Conservation (phyloP, 2,113 vertebrate genomes). For the zebrafish (Danio rerio) region DNA sequence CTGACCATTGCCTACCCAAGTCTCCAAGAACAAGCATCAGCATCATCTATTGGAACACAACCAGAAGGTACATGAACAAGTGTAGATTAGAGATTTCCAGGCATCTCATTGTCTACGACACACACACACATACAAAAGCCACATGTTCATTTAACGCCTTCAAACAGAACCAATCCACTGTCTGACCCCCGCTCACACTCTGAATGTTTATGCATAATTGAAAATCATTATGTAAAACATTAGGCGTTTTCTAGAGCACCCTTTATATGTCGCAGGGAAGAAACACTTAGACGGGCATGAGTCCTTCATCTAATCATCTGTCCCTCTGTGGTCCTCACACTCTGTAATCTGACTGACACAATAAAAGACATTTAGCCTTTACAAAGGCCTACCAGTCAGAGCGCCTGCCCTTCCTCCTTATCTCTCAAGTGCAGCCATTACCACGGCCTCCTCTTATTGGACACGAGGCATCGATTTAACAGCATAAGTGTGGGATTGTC, state of each 20-base stretch:
- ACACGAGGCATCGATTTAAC: constrained; percentile 85
- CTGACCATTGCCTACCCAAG: background rate
- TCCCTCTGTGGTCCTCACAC: constrained; percentile 18
- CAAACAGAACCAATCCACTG: constrained; percentile 21
- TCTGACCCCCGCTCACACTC: constrained; percentile 19
- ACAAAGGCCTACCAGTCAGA: constrained; percentile 30
- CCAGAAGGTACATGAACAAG: background rate
- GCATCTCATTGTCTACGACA: background rate
- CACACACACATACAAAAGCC: background rate
- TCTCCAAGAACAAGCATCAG: background rate
- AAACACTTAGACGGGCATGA: constrained; percentile 23
- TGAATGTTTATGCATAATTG: constrained; percentile 39
- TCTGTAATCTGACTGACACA: constrained; percentile 34
- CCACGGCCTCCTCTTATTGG: constrained; percentile 57
- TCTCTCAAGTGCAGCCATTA: constrained; percentile 28
- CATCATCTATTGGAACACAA: background rate
- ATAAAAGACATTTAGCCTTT: constrained; percentile 18
- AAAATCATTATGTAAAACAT: constrained; percentile 23
- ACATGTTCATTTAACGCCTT: constrained; percentile 28
- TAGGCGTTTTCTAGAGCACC: constrained; percentile 14
- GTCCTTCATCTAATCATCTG: constrained; percentile 31
- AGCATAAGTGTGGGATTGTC: constrained; percentile 84
- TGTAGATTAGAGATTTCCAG: background rate
- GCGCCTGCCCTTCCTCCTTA: constrained; percentile 25
- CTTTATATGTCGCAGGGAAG: background rate